These are phyloP conservation scores for Menura novaehollandiae DNA, from an alignment of 2,113 vertebrate species.

Conservation along the genomic window DNA sequence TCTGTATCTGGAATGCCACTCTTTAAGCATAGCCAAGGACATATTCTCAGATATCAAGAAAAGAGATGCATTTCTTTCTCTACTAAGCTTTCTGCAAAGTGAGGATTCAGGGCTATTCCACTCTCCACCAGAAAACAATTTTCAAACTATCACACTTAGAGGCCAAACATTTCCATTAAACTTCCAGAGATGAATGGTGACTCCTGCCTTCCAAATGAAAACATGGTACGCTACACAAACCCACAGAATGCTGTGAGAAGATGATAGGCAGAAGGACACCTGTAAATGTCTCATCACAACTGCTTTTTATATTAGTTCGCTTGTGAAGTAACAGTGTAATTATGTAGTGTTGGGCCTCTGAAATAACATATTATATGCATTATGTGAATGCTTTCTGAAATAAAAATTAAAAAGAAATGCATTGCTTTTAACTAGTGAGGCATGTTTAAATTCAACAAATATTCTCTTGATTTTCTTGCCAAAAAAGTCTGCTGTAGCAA, in stretches of 20 bases:
- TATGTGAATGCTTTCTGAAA: neutral
- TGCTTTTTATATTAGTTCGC: neutral
- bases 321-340: neutral
- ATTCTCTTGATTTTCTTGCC: conserved; percentile 24
- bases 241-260: neutral
- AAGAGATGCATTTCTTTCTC: neutral
- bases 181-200: neutral
- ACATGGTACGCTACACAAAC: neutral
- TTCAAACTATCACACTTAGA: neutral
- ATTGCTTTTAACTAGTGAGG: neutral
- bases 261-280: neutral
- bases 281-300: neutral
- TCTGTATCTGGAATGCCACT: neutral
- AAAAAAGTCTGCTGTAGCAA: neutral
- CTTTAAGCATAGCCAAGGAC: neutral
- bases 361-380: neutral
- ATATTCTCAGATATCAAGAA: neutral
- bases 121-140: neutral
- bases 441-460: conserved; percentile 26
- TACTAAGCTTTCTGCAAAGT: neutral
- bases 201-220: neutral
- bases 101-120: neutral
- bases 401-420: neutral
- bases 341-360: neutral
- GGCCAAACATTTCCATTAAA: neutral